phyloP scores from a whole-genome alignment of 2,888 invertebrate genomes.

The Phasia obesa region DNA sequence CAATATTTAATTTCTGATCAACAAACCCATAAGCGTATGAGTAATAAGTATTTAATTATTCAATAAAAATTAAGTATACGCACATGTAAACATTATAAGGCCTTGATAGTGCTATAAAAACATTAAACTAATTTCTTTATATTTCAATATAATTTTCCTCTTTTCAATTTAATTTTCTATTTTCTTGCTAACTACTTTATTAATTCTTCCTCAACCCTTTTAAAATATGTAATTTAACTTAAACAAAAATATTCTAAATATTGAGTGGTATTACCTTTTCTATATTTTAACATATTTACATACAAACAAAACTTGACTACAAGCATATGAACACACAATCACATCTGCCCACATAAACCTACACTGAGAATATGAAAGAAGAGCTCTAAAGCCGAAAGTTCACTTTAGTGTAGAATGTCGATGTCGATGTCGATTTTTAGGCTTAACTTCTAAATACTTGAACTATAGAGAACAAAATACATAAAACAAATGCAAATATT shows the following conservation, averaged over 20 bases:
- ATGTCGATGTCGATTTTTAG: conserved; percentile 66
- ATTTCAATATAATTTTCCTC: background rate
- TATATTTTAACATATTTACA: conserved; percentile 1
- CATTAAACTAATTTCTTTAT: too few relatives aligned
- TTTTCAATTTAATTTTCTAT: background rate
- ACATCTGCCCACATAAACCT: conserved; percentile 8
- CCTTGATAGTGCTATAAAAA: too few relatives aligned
- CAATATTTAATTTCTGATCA: conserved; percentile 7
- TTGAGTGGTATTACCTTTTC: conserved; percentile 39
- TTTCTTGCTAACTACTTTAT: background rate
- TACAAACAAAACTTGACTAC: background rate
- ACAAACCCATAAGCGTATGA: background rate
- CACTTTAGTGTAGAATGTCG: conserved; percentile 63
- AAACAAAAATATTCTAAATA: conserved; percentile 35
- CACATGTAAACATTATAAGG: background rate
- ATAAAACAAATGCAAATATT: conserved; percentile 70
- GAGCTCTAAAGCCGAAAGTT: conserved; percentile 65
- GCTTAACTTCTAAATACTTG: conserved; percentile 70
- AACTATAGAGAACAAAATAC: conserved; percentile 52
- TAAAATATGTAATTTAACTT: conserved; percentile 24
- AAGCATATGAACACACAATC: background rate
- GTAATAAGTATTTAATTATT: background rate
- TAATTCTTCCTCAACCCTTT: background rate
- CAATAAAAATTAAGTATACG: conserved; percentile 7
- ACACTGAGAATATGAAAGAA: conserved; percentile 35